phyloP scores from a whole-genome alignment of 2,113 vertebrate genomes.

The Pao palembangensis region DNA sequence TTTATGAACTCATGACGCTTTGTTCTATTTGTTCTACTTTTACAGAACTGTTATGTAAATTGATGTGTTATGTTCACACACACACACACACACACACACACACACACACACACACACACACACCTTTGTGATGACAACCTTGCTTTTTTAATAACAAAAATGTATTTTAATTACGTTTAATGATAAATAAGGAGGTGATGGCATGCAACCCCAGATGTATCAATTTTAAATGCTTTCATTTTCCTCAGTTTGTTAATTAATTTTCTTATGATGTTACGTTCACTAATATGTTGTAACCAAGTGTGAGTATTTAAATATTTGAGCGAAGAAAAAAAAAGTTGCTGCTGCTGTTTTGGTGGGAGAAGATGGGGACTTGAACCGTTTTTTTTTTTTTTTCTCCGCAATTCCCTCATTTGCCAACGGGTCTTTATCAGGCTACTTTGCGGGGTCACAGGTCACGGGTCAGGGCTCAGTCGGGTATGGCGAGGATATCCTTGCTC shows the following conservation, averaged over 20 bases:
- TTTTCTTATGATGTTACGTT: constrained; percentile 76
- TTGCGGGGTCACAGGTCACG: constrained; percentile 43
- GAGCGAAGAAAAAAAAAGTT: constrained; percentile 39
- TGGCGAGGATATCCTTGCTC: constrained; percentile 66
- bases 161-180: constrained; percentile 80
- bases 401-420: constrained; percentile 38
- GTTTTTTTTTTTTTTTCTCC: constrained; percentile 1
- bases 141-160: constrained; percentile 73
- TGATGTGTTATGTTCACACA: constrained; percentile 60
- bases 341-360: constrained; percentile 63
- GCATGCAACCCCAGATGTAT: constrained; percentile 81
- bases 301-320: constrained; percentile 73
- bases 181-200: constrained; percentile 77
- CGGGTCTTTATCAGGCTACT: constrained; percentile 45
- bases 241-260: constrained; percentile 50
- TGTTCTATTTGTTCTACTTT: constrained; percentile 61
- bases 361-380: constrained; percentile 48
- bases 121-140: constrained; percentile 73
- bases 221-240: constrained; percentile 68
- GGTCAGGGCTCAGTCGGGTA: constrained; percentile 54
- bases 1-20: constrained; percentile 60
- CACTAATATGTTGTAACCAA: constrained; percentile 77
- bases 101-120: constrained; percentile 8
- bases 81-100: constrained; percentile 23
- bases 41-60: constrained; percentile 63